Percentiles rank a stretch among this genome's conserved stretches.
phyloP scores from a whole-genome alignment of 2,797 vertebrate species.

The Martes flavigula region DNA sequence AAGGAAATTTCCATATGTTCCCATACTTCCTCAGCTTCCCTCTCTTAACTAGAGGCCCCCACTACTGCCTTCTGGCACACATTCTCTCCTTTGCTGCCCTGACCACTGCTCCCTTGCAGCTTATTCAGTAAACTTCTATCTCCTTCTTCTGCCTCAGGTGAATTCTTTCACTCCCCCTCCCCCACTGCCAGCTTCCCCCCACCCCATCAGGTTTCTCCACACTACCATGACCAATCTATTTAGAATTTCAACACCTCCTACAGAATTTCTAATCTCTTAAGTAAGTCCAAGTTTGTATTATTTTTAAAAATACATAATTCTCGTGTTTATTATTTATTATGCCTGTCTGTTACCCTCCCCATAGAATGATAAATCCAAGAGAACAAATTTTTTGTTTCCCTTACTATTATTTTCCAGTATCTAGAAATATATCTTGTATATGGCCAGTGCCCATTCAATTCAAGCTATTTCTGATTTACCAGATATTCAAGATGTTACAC shows the following conservation, averaged over 20 bases:
- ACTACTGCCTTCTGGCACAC: neutral
- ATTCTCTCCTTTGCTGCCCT: neutral
- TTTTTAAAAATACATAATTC: neutral
- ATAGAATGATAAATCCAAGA: neutral
- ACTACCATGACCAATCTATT: neutral
- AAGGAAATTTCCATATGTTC: neutral
- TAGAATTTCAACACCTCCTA: neutral
- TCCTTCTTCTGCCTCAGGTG: neutral
- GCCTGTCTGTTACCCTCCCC: neutral
- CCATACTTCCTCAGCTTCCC: neutral
- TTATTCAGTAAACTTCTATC: neutral
- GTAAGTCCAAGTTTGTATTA: neutral
- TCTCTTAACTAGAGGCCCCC: neutral
- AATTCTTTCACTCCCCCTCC: neutral
- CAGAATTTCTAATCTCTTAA: neutral
- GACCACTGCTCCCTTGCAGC: neutral
- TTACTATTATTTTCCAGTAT: neutral
- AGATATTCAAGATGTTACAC: neutral
- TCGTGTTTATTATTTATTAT: neutral
- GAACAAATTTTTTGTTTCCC: neutral
- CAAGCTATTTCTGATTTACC: neutral
- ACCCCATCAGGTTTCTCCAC: neutral
- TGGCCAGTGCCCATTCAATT: neutral
- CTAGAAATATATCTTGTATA: neutral
- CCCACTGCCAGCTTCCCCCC: neutral